Evolutionary conservation across 1,140 invertebrate genomes (phyloP), one percentile per base, ranked within the genome.

Genomic region (Macrocentrus cingulum): DNA sequence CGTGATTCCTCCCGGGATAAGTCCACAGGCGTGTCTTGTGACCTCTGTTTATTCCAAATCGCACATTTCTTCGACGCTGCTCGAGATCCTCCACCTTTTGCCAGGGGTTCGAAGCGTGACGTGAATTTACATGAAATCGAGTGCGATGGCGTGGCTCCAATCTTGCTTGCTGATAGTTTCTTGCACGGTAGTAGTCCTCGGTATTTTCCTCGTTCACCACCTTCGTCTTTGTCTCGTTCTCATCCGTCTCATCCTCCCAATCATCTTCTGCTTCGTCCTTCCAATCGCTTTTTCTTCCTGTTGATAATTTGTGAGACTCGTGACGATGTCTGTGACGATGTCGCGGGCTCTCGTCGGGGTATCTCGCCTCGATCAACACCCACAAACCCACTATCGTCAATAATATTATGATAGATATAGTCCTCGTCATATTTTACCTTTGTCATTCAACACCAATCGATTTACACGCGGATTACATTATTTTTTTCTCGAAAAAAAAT

Each of bases 281-380:
- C n/a, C 25, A n/a, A 3, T 49, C 51, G 16, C 22, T 60, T 1
- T n/a, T 6, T 20, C 20, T 19, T 44, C 41, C 20, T 44, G 41
- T 11, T 2, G 41, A 16, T 13, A 41, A 11, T 41, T 41, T 41
- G 6, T 37, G 36, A 11, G 39, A 20, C 29, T 42, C 51, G 18
- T 61, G 59, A 18, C 42, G 50, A 39, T 61, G 59, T 19, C 54
- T 45, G 11, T 53, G 59, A 22, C 59, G 48, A 51, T 61, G 54
- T n/a, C 42, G 39, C 1, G 41, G 29, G 7, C 49, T 20, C 8
- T 53, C 59, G 15, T 29, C 49, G 15, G 48, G 59, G 52, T 61
- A 48, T 25, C 59, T 37, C 18, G 48, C 32, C 49, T 39, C 56
- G 36, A 44, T 37, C 18, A 18, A 4, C 44, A 53, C 32, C 36